These are phyloP conservation scores for Cremastinae sp. DNA, from an alignment of 2,888 invertebrate genomes.

Conservation along the genomic window DNA sequence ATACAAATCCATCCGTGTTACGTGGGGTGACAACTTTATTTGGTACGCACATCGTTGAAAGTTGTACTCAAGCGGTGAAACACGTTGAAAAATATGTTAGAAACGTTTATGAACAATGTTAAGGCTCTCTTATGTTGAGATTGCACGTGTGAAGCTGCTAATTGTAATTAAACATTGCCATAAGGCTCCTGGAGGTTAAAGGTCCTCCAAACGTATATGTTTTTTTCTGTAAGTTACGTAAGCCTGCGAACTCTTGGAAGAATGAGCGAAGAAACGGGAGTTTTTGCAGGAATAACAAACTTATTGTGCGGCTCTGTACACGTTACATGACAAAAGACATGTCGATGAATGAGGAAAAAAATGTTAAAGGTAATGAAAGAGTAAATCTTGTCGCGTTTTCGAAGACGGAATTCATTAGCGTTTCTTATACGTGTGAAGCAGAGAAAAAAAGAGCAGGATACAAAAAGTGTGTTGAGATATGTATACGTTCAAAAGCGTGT, in stretches of 20 bases:
- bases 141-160: conserved; percentile 37
- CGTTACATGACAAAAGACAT: conserved; percentile 40
- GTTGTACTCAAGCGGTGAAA: no score
- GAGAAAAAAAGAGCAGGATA: conserved; percentile 53
- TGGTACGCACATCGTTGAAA: neutral
- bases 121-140: neutral
- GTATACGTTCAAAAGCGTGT: neutral
- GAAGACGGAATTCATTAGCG: conserved; percentile 51
- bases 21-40: conserved; percentile 10
- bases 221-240: neutral
- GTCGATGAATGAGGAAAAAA: conserved; percentile 28
- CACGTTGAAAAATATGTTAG: neutral
- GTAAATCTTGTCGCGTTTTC: conserved; percentile 41
- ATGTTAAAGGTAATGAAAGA: conserved; percentile 19
- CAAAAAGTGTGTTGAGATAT: conserved; percentile 23
- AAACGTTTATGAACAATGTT: conserved; percentile 8
- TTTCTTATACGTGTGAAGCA: conserved; percentile 15
- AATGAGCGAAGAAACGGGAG: conserved; percentile 12
- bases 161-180: conserved; percentile 57
- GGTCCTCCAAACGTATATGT: conserved; percentile 13
- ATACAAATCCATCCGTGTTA: conserved; percentile 13
- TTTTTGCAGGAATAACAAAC: conserved; percentile 20
- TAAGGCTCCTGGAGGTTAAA: conserved; percentile 29
- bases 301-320: conserved; percentile 17
- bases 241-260: neutral